A percentile compares a stretch with the other conserved stretches of the same genome.
Evolutionary conservation across 2,113 vertebrate species (phyloP).

Genomic region (Muntiacus muntjak): DNA sequence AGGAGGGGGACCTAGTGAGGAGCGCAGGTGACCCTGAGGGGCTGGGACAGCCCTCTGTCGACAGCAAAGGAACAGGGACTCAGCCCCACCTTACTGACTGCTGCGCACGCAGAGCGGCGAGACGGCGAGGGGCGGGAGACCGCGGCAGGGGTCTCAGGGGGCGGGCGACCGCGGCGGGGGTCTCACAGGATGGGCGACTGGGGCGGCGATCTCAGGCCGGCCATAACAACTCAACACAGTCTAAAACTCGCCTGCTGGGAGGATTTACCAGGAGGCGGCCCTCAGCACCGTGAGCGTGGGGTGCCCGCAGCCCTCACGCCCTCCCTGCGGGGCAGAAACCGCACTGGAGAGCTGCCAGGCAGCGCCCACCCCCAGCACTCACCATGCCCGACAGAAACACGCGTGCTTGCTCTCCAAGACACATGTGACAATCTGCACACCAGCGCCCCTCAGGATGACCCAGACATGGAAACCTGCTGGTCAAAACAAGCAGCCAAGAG

Average conservation of each 20-base stretch:
- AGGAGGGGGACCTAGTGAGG: neutral
- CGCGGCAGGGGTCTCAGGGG: fast-evolving
- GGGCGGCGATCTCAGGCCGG: fast-evolving
- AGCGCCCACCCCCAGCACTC: neutral
- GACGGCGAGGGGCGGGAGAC: fast-evolving
- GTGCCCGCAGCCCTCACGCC: neutral
- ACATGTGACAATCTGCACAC: neutral
- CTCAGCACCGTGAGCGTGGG: neutral
- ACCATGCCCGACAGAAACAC: neutral
- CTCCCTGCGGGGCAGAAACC: neutral
- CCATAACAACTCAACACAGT: neutral
- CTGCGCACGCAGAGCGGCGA: fast-evolving
- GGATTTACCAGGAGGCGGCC: neutral
- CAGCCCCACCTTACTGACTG: neutral
- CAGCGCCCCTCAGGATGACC: neutral
- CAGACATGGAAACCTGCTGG: neutral
- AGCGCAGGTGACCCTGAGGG: too few relatives aligned
- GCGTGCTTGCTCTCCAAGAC: neutral
- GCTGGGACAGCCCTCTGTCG: neutral
- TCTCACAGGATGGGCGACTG: fast-evolving
- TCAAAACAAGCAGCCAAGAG: neutral
- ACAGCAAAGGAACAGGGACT: neutral
- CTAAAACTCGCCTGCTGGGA: neutral
- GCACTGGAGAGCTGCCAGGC: neutral
- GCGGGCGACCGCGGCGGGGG: fast-evolving